A percentile compares a stretch with the other conserved stretches of the same genome.
Conservation (phyloP, 2,888 invertebrate genomes). For the Bibio marci region DNA sequence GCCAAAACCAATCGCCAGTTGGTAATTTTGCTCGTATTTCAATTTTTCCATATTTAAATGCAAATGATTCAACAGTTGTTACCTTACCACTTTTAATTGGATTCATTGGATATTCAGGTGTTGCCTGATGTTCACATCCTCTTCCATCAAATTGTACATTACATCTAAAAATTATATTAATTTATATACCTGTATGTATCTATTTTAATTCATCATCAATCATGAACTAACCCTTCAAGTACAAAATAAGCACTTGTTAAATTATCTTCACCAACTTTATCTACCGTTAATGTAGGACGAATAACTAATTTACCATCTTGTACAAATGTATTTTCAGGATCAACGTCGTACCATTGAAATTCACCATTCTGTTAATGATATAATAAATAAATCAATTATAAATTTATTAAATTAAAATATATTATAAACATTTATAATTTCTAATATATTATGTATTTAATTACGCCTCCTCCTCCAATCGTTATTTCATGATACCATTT, state of each 20-base stretch:
- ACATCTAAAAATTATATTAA: too few relatives aligned
- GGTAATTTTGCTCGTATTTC: conserved; percentile 50
- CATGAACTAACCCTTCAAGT: too few relatives aligned
- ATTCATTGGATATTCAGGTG: conserved; percentile 36
- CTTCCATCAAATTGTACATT: conserved; percentile 15
- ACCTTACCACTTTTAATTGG: conserved; percentile 49
- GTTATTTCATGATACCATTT: conserved; percentile 51
- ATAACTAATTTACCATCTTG: conserved; percentile 25
- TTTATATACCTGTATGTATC: too few relatives aligned
- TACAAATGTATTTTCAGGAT: conserved; percentile 44
- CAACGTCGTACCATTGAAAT: conserved; percentile 49
- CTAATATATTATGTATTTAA: too few relatives aligned
- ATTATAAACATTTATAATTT: too few relatives aligned
- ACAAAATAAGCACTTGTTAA: too few relatives aligned
- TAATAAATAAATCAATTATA: too few relatives aligned
- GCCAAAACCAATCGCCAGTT: conserved; percentile 43
- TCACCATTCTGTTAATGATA: conserved; percentile 40
- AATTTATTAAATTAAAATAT: too few relatives aligned
- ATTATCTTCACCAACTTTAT: too few relatives aligned
- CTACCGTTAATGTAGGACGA: conserved; percentile 27
- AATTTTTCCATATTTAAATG: conserved; percentile 44
- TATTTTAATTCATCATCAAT: too few relatives aligned
- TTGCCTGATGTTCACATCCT: conserved; percentile 42
- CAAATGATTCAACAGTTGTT: conserved; percentile 41
- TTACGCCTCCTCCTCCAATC: conserved; percentile 38